Conservation (phyloP, 2,113 vertebrate genomes). For the Psilopogon haemacephalus region DNA sequence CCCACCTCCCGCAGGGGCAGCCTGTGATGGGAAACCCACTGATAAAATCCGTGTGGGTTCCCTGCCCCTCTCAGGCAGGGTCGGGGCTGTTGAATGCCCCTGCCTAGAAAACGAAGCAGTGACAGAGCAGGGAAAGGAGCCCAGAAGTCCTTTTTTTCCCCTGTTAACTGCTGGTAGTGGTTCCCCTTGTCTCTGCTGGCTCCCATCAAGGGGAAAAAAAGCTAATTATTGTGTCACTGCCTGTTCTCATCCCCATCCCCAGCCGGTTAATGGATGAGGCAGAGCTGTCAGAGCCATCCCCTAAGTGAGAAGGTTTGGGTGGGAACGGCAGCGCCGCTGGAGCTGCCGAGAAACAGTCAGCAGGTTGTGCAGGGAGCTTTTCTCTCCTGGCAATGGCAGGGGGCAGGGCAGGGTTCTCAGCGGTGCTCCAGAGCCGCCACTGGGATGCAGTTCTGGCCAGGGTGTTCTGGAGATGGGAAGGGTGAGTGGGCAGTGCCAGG, state of each 20-base stretch:
- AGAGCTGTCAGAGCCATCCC: background rate
- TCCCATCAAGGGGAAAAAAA: background rate
- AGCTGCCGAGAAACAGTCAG: background rate
- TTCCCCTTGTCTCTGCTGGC: slow-evolving; percentile 11
- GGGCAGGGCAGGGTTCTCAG: background rate
- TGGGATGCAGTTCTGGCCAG: background rate
- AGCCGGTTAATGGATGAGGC: background rate
- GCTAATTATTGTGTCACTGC: slow-evolving; percentile 9
- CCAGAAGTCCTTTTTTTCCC: background rate
- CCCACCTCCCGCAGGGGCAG: background rate
- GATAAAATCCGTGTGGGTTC: background rate
- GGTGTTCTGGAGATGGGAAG: background rate
- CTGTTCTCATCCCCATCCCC: background rate
- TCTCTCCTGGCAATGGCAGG: background rate
- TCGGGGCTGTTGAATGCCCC: fast-evolving
- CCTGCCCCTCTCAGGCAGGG: background rate
- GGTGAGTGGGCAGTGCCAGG: background rate
- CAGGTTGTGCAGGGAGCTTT: background rate
- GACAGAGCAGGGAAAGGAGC: background rate
- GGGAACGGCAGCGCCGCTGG: background rate
- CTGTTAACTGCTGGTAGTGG: background rate
- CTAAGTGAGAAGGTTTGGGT: background rate
- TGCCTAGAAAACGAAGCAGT: background rate
- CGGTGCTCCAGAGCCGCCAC: background rate
- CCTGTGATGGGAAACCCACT: fast-evolving